Evolutionary conservation across 2,113 vertebrate species (phyloP).

Genomic region (Albula goreensis): DNA sequence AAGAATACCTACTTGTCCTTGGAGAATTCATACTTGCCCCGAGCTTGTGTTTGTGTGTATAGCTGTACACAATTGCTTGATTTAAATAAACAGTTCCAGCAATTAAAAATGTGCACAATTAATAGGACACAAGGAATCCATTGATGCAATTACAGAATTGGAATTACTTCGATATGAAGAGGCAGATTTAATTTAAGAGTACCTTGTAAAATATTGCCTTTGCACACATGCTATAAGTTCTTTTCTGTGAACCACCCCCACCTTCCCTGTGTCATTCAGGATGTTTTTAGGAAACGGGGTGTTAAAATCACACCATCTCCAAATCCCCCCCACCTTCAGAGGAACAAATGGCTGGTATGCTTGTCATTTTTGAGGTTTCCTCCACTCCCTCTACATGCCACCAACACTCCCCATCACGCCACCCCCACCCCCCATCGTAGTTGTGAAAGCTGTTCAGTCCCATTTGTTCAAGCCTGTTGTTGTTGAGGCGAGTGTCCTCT

Average conservation of each 20-base stretch:
- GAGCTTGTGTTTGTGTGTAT: not conserved
- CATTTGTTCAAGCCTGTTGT: not conserved
- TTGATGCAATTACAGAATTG: not conserved
- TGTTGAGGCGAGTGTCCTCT: not conserved
- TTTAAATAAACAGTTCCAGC: not conserved
- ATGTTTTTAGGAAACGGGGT: not conserved
- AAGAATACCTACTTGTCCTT: not conserved
- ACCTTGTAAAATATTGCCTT: not conserved
- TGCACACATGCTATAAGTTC: not conserved
- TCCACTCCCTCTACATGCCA: no score
- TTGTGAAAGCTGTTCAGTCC: not conserved
- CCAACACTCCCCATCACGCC: no score
- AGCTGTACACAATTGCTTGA: not conserved
- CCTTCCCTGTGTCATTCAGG: not conserved
- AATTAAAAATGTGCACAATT: constrained; percentile 5
- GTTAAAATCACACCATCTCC: not conserved
- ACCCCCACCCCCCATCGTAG: not conserved
- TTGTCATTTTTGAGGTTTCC: not conserved
- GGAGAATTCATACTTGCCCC: not conserved
- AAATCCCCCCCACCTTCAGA: not conserved
- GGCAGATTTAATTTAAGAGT: not conserved
- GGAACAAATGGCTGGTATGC: constrained; percentile 3
- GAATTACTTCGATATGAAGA: not conserved
- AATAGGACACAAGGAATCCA: not conserved
- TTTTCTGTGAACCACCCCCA: not conserved